A percentile compares a stretch with the other conserved stretches of the same genome.
These are phyloP conservation scores for Eremophila alpestris DNA, from an alignment of 2,797 vertebrate species.

Conservation along the genomic window DNA sequence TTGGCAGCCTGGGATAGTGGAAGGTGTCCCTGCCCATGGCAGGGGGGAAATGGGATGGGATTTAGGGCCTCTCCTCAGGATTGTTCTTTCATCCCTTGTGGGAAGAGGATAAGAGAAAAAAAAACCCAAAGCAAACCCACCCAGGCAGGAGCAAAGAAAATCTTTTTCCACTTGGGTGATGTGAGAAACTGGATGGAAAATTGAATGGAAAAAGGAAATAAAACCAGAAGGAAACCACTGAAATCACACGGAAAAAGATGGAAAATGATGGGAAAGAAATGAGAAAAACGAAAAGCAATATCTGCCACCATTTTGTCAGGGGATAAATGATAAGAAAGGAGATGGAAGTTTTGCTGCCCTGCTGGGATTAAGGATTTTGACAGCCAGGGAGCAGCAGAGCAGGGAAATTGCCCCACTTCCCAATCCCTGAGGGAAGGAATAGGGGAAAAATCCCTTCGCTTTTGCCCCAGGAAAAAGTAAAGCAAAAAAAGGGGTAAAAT, in stretches of 20 bases:
- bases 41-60: background rate
- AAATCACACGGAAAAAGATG: background rate
- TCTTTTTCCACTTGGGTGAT: background rate
- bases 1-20: background rate
- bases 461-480: background rate
- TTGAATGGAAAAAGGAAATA: background rate
- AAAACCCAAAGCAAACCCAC: background rate
- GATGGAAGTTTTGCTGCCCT: background rate
- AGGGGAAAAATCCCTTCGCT: background rate
- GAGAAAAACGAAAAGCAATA: background rate
- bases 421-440: background rate
- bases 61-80: background rate
- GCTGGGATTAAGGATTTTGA: background rate
- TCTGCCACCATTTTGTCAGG: background rate
- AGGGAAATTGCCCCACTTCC: background rate
- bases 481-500: background rate
- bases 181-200: background rate
- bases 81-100: background rate
- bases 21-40: background rate
- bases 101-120: background rate
- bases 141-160: background rate
- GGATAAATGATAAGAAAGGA: background rate
- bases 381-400: background rate
- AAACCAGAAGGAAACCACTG: background rate
- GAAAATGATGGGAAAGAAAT: background rate